These are phyloP conservation scores for Ahaetulla prasina DNA, from an alignment of 2,113 vertebrate genomes.

Conservation along the genomic window DNA sequence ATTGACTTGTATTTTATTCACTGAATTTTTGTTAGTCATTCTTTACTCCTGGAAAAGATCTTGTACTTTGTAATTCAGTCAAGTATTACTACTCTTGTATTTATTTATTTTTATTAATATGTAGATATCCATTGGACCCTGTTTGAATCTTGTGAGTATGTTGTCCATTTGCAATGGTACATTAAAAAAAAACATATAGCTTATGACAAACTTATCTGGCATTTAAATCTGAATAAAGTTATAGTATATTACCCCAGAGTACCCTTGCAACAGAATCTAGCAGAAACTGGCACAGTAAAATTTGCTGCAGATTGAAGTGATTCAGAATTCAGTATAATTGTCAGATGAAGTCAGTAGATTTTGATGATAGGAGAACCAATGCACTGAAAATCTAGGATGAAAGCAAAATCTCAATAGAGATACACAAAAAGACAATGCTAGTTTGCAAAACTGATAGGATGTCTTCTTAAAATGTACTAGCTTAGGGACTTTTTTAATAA, in stretches of 20 bases:
- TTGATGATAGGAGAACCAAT: constrained; percentile 6
- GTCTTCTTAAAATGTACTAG: constrained; percentile 53
- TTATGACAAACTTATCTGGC: neutral
- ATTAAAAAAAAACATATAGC: neutral
- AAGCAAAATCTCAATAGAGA: constrained; percentile 49
- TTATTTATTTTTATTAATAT: neutral
- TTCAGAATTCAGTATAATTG: constrained; percentile 18
- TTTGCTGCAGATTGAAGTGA: constrained; percentile 9
- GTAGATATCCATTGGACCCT: neutral
- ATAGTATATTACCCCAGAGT: constrained; percentile 7
- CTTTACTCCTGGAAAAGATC: neutral
- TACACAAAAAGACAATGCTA: constrained; percentile 36
- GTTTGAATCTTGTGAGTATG: neutral
- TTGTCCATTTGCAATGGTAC: neutral
- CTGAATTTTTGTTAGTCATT: neutral
- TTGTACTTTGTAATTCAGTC: neutral
- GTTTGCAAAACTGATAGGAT: constrained; percentile 59
- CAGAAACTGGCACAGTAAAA: constrained; percentile 34
- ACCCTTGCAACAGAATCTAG: constrained; percentile 17
- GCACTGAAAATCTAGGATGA: constrained; percentile 42
- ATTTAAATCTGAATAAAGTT: neutral
- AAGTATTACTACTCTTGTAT: neutral
- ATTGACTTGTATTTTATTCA: neutral
- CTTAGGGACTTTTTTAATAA: constrained; percentile 56
- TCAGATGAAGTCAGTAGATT: constrained; percentile 22